A percentile compares a stretch with the other conserved stretches of the same genome.
These are phyloP conservation scores for Gopherus flavomarginatus DNA, from an alignment of 2,113 vertebrate genomes.

Conservation along the genomic window DNA sequence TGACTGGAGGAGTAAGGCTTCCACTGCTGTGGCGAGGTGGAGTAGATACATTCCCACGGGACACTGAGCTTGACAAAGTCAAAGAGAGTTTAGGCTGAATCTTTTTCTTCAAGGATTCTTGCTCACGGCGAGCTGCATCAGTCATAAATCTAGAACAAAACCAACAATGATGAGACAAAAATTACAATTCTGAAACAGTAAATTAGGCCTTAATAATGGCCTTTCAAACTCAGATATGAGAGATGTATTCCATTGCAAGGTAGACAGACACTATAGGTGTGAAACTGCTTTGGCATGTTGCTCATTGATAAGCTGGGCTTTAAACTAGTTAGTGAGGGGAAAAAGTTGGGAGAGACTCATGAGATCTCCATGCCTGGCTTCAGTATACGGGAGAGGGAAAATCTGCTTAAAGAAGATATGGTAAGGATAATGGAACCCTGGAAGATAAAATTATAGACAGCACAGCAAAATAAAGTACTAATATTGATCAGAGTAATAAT, in stretches of 20 bases:
- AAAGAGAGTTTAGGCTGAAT: slow-evolving; percentile 94
- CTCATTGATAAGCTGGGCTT: neutral
- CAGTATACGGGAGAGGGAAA: neutral
- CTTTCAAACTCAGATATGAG: neutral
- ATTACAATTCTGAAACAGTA: neutral
- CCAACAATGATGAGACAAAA: neutral
- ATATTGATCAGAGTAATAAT: neutral
- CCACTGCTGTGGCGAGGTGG: slow-evolving; percentile 95
- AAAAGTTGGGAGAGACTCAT: neutral
- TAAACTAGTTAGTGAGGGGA: neutral
- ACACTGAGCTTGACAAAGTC: slow-evolving; percentile 89
- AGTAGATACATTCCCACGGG: slow-evolving; percentile 92
- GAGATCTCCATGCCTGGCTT: neutral
- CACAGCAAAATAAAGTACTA: neutral
- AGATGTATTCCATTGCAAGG: neutral
- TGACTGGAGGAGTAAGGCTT: slow-evolving; percentile 98
- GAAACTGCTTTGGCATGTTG: neutral
- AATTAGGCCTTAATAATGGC: neutral
- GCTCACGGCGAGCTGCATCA: slow-evolving; percentile 94
- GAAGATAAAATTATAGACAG: neutral
- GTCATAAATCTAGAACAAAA: slow-evolving; percentile 93
- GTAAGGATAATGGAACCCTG: neutral
- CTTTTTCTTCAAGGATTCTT: slow-evolving; percentile 94
- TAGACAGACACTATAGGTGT: neutral
- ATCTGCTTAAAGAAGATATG: neutral